Conservation (phyloP, 1,140 invertebrate genomes). For the Caenorhabditis briggsae region DNA sequence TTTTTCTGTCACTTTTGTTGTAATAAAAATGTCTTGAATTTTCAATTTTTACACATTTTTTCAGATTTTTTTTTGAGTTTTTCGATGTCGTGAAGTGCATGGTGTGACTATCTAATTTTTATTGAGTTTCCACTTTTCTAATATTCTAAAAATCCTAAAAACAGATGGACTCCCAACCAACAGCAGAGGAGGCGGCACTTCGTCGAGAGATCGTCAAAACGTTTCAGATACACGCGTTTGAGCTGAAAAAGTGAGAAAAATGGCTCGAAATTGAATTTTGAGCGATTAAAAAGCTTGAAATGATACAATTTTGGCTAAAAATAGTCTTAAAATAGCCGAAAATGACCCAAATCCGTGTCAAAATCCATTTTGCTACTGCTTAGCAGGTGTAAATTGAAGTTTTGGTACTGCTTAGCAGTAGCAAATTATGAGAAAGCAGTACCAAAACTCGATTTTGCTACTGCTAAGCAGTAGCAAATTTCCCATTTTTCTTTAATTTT, state of each 20-base stretch:
- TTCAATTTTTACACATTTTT: not conserved
- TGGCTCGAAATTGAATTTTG: too few relatives aligned
- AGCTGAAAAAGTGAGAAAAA: slow-evolving; percentile 54
- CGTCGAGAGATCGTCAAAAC: slow-evolving; percentile 38
- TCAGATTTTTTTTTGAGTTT: not conserved
- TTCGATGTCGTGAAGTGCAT: not conserved
- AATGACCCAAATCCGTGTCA: too few relatives aligned
- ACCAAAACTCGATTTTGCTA: too few relatives aligned
- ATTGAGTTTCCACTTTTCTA: not conserved
- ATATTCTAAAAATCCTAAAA: not conserved
- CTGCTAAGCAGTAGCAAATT: too few relatives aligned
- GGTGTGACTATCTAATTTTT: not conserved
- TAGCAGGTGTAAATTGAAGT: too few relatives aligned
- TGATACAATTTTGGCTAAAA: too few relatives aligned
- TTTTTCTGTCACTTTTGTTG: slow-evolving; percentile 12
- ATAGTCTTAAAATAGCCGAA: too few relatives aligned
- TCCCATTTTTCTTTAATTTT: too few relatives aligned
- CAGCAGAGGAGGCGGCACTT: not conserved
- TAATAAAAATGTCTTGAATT: not conserved
- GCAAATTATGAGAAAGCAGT: too few relatives aligned
- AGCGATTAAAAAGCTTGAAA: too few relatives aligned
- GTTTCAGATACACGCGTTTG: slow-evolving; percentile 57
- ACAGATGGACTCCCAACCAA: not conserved
- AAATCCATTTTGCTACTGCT: too few relatives aligned
- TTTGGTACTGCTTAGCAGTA: too few relatives aligned